Evolutionary conservation across 2,797 vertebrate genomes (phyloP), one percentile per base, ranked within the genome.

Genomic region (Pipistrellus pipistrellus): DNA sequence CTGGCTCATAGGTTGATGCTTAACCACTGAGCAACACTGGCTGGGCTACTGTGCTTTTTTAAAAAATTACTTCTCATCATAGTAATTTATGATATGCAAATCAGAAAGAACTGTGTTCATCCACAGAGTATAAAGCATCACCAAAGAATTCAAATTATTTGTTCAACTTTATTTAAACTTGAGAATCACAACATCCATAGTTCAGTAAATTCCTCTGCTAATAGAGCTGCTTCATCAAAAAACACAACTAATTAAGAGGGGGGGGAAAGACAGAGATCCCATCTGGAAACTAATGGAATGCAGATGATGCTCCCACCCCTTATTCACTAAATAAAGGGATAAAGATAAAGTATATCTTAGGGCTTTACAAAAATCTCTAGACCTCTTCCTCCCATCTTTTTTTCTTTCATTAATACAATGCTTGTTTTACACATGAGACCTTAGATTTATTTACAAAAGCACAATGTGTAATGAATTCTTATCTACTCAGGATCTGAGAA

Each of bases 381-480:
- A 46, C 51, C 80, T 66, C n/a, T 78, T 41, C 68, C 73, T 32
- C 41, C n/a, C 17, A 2, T 23, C 41, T 41, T 53, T 85, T 85
- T 83, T 68, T 25, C 15, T 68, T 90, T 83, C 44, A 85, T 59
- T 73, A 71, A 78, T 89, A 13, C 51, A 93, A 85, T 76, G 14
- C 91, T 38, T 38, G 18, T 75, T 91, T 62, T 96, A 80, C 3
- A 81, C 73, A 71, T 66, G 92, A 93, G 30, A 71, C 55, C 85
- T 97, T 84, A 84, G 51, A 66, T 95, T 84, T 95, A 71, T 91
- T 96, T 94, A 78, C 69, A 94, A 94, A 94, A 38, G 25, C 30
- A 64, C 66, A 66, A 68, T 4, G 3, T 53, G 23, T 78, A 95
- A 91, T 71, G 44, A 95, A 93, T 95, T 95, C 64, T 12, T 53